Evolutionary conservation across 2,797 vertebrate species (phyloP).

Genomic region (Sternotherus odoratus): DNA sequence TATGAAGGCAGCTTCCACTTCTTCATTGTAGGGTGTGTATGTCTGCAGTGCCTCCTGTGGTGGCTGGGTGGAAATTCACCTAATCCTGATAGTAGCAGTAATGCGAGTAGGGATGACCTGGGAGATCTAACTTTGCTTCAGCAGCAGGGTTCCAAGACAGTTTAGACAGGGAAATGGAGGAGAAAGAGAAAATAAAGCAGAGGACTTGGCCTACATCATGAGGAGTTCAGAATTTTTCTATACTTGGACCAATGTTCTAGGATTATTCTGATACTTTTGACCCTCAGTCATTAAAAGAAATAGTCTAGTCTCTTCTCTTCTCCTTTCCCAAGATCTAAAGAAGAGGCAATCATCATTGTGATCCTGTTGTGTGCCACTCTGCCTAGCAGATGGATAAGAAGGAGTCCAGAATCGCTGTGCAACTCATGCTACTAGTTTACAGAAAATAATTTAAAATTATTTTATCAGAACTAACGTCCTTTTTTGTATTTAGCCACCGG

Average conservation of each 20-base stretch:
- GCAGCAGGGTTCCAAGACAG: not conserved
- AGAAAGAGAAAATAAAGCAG: not conserved
- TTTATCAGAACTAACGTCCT: not conserved
- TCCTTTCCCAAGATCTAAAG: not conserved
- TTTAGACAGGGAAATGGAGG: not conserved
- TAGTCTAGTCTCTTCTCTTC: not conserved
- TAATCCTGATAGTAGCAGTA: not conserved
- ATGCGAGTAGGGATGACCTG: not conserved
- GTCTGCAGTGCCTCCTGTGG: not conserved
- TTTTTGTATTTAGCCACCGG: not conserved
- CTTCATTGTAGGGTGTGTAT: not conserved
- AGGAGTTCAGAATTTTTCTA: not conserved
- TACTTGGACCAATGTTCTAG: not conserved
- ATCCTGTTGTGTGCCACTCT: not conserved
- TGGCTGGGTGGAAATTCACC: not conserved
- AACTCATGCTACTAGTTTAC: not conserved
- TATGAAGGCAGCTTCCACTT: not conserved
- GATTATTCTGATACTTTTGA: not conserved
- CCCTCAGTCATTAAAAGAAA: not conserved
- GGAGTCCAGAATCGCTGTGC: not conserved
- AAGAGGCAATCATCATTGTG: not conserved
- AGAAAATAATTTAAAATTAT: not conserved
- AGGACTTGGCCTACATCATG: not conserved
- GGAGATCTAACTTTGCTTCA: not conserved
- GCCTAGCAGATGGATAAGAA: not conserved